phyloP scores from a whole-genome alignment of 1,140 invertebrate species.

The Ceratina calcarata region DNA sequence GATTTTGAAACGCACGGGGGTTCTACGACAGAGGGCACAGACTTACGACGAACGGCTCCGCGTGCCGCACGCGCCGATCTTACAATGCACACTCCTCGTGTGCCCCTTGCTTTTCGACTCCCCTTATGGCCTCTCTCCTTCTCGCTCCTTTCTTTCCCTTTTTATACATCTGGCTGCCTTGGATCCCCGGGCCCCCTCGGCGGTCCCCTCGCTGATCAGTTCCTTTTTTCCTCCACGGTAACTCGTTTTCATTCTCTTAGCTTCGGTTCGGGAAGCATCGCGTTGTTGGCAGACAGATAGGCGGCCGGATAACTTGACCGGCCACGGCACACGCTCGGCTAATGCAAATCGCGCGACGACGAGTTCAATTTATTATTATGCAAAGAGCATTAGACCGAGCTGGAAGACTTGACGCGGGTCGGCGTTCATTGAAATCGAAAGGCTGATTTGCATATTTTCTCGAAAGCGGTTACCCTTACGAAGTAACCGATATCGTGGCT shows the following conservation, averaged over 20 bases:
- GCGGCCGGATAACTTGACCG: constrained; percentile 41
- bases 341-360: constrained; percentile 45
- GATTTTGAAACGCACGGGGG: constrained; percentile 43
- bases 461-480: background rate
- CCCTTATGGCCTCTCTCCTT: constrained; percentile 38
- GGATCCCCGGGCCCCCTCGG: constrained; percentile 61
- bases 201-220: constrained; percentile 54
- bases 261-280: constrained; percentile 28
- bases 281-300: constrained; percentile 52
- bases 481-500: background rate
- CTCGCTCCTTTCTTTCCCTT: constrained; percentile 30
- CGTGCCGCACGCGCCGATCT: constrained; percentile 80
- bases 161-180: constrained; percentile 78
- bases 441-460: constrained; percentile 17
- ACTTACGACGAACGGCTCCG: constrained; percentile 69
- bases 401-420: constrained; percentile 6
- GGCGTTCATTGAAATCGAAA: constrained; percentile 18
- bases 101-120: constrained; percentile 68
- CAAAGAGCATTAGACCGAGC: constrained; percentile 51
- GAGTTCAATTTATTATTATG: constrained; percentile 52
- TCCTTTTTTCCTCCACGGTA: constrained; percentile 56
- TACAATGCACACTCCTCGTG: constrained; percentile 79
- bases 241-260: constrained; percentile 44
- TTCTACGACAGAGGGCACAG: constrained; percentile 55
- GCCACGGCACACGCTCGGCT: constrained; percentile 29